Conservation (phyloP, 1,140 invertebrate genomes). For the Elymnias hypermnestra region DNA sequence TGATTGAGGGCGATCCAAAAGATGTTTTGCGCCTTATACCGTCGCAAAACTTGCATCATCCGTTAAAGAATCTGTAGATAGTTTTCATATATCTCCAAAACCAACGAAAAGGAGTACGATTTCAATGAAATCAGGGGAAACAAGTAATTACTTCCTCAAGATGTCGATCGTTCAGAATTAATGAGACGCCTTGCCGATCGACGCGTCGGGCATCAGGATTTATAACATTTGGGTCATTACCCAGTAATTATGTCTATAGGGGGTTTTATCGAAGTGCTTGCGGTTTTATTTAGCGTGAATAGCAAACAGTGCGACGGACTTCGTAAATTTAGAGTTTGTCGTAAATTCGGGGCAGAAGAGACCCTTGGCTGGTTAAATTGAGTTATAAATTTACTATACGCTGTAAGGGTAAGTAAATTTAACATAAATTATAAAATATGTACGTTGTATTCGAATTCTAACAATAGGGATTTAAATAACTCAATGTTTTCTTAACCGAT, state of each 20-base stretch:
- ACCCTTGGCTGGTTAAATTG: conserved; percentile 4
- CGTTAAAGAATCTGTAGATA: too few relatives aligned
- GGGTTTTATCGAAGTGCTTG: conserved; percentile 32
- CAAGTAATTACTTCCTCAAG: conserved; percentile 50
- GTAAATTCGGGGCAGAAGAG: conserved; percentile 9
- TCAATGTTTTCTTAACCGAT: too few relatives aligned
- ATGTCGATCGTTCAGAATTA: conserved; percentile 35
- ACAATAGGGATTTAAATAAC: too few relatives aligned
- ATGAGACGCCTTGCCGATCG: conserved; percentile 32
- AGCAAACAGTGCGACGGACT: neutral
- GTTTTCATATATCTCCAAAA: neutral
- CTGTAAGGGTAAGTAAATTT: too few relatives aligned
- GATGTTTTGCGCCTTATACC: too few relatives aligned
- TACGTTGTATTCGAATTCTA: too few relatives aligned
- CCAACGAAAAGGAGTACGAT: too few relatives aligned
- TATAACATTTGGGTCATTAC: conserved; percentile 51
- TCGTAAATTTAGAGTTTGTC: too few relatives aligned
- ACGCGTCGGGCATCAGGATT: conserved; percentile 40
- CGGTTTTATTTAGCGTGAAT: conserved; percentile 29
- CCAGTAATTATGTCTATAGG: conserved; percentile 51
- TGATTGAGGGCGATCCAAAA: too few relatives aligned
- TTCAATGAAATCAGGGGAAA: conserved; percentile 25
- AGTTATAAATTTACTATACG: conserved; percentile 3
- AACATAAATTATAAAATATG: too few relatives aligned
- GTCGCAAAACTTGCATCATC: too few relatives aligned